phyloP scores from a whole-genome alignment of 53 echinoderm and acorn worm species.

The Apostichopus leukothele region DNA sequence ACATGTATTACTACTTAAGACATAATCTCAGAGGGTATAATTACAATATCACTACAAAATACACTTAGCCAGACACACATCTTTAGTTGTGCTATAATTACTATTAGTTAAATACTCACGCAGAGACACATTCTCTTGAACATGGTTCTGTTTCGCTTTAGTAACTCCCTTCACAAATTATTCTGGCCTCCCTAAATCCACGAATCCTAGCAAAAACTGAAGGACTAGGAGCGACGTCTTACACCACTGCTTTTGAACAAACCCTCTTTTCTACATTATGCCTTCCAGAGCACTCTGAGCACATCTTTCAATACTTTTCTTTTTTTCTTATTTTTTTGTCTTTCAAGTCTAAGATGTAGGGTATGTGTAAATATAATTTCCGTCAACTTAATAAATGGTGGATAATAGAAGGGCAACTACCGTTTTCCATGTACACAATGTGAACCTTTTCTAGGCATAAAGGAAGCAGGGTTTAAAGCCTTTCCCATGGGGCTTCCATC shows the following conservation, averaged over 20 bases:
- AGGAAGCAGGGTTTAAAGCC: neutral
- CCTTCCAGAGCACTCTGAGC: no score
- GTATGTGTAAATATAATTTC: neutral
- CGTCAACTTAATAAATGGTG: neutral
- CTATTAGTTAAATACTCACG: conserved; percentile 13
- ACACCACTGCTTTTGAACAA: no score
- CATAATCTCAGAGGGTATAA: no score
- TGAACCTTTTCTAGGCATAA: neutral
- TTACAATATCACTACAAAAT: no score
- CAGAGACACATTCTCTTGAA: conserved; percentile 39
- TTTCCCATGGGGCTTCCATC: neutral
- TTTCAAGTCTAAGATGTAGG: neutral
- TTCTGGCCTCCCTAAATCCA: neutral
- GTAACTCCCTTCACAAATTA: neutral
- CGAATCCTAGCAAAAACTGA: neutral
- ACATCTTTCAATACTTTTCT: no score
- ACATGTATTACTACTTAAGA: no score
- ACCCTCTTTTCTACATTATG: no score
- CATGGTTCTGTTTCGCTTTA: neutral
- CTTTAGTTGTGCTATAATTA: no score
- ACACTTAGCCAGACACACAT: no score
- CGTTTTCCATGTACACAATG: conserved; percentile 6
- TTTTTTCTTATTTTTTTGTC: no score
- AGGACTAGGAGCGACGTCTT: neutral
- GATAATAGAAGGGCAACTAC: neutral